Evolutionary conservation across 2,113 vertebrate species (phyloP), one percentile per base, ranked within the genome.

Genomic region (Sebastes schlegelii): DNA sequence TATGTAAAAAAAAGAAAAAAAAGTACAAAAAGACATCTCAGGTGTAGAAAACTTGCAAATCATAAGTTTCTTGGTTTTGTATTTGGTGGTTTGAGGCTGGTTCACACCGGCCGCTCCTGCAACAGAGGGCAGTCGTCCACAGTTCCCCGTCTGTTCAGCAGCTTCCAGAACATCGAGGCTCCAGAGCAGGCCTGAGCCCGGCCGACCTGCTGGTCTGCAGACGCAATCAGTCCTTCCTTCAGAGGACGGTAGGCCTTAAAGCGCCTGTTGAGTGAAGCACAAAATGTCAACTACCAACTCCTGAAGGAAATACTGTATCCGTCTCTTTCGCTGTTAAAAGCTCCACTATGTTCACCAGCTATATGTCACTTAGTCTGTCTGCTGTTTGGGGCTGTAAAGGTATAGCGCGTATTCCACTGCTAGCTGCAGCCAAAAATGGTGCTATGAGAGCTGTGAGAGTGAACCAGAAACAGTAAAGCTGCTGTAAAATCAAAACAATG

Each of bases 101-200:
- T 34, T 95, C 91, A 98, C 86, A 95, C 95, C 9, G 93, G 90
- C 49, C 94, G 91, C 58, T 96, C 91, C 17, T 93, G 95, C 82
- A 98, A 95, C 73, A 97, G 95, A 2, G 96, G 96, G 16, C 95
- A 94, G 90, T 91, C 92, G 69, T 97, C 97, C 1, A 94, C 89
- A 4, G 66, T 49, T 21, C 85, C 91, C 6, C 45, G 85, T 34
- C 90, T 79, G 54, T 88, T 93, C 46, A 97, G 94, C 5, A 95
- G 77, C 26, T 77, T 93, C 88, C 95, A 96, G 79, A 97, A 88
- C 79, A 93, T 90, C 0, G 94, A 92, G 46, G 95, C 85, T 17
- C 93, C 88, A 5, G 89, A 89, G 19, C 88, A 46, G 26, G 86
- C 13, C 0, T 73, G 86, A 34, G 89, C 51, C 81, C 52, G 73